These are phyloP conservation scores for Caenorhabditis sp. DNA, from an alignment of 2,888 invertebrate species.

Conservation along the genomic window DNA sequence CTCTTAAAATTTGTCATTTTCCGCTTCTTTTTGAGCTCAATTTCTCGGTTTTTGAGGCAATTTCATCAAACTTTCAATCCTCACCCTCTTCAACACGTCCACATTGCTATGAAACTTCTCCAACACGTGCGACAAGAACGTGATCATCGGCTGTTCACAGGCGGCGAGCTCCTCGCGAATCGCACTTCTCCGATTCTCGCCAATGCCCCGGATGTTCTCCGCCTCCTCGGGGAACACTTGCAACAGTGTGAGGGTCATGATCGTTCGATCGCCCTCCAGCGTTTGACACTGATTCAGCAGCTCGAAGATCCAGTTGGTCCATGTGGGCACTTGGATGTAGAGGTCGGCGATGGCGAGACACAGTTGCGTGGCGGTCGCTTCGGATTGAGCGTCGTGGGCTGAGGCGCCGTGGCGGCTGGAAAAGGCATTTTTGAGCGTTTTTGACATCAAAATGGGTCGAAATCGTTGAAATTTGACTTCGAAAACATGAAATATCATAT, in stretches of 20 bases:
- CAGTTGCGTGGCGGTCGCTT: conserved; percentile 91
- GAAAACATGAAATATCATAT: too few species aligned
- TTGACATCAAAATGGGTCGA: not conserved
- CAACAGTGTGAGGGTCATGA: conserved; percentile 93
- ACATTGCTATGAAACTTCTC: conserved; percentile 53
- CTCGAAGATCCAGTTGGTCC: conserved; percentile 93
- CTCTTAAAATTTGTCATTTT: too few species aligned
- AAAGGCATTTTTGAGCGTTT: not conserved
- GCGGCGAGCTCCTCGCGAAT: conserved; percentile 90
- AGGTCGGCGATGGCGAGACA: conserved; percentile 95
- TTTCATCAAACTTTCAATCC: not conserved
- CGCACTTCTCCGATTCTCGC: conserved; percentile 93
- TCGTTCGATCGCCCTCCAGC: conserved; percentile 85
- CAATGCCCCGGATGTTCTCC: conserved; percentile 86
- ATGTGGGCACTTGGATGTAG: conserved; percentile 93
- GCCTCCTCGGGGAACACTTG: conserved; percentile 95
- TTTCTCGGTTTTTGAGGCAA: not conserved
- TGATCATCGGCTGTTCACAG: conserved; percentile 86
- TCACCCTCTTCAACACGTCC: conserved; percentile 63
- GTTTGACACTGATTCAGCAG: conserved; percentile 88
- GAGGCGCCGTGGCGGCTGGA: conserved; percentile 62
- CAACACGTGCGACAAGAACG: conserved; percentile 62
- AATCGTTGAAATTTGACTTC: too few species aligned
- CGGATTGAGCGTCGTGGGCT: conserved; percentile 69
- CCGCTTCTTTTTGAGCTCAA: too few species aligned